Base-by-base conservation (phyloP, 2,797 vertebrate genomes). In the Myotis findleyi region DNA sequence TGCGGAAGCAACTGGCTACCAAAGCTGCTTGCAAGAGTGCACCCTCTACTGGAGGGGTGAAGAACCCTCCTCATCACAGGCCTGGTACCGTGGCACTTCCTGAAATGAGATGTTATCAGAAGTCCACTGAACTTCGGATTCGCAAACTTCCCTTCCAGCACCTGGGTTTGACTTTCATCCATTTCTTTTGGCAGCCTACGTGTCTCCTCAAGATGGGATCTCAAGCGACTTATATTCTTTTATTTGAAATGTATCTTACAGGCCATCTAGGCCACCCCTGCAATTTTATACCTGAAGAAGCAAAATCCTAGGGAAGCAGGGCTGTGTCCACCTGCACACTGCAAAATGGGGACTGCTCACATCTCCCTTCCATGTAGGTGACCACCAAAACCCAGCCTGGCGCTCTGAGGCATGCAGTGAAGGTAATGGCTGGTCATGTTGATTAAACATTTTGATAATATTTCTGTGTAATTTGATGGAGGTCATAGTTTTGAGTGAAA, bases 381-480 rank as follows among this genome's bases (percentile, higher is more conserved):
- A n/a, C 41, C 41, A 21, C 9, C 9, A 3, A 12, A 59, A 59
- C 13, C 16, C 13, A 23, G 49, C 13, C 33, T 5, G n/a, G 6
- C 1, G 4, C n/a, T 55, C 30, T 33, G 30, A 84, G 33, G 30
- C 10, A 20, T 6, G 14, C 30, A 17, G 21, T 30, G 44, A 55
- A 36, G 25, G 47, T 25, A 76, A 23, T 20, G 11, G 6, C 27
- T 27, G 7, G 2, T 44, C 21, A 41, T 75, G 84, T 62, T 20
- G 16, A 68, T 68, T 36, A 68, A 21, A 68, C 18, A 68, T 68
- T 68, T 36, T 68, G 18, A 36, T 33, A 66, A 33, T 68, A 59
- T 75, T 89, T 91, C 27, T 85, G 80, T 73, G 6, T 95, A 87
- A 90, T 49, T 88, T 87, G 30, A 30, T 69, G 30, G 66, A 66